Evolutionary conservation across 2,797 vertebrate genomes (phyloP).

Genomic region (Eleutherodactylus coqui): DNA sequence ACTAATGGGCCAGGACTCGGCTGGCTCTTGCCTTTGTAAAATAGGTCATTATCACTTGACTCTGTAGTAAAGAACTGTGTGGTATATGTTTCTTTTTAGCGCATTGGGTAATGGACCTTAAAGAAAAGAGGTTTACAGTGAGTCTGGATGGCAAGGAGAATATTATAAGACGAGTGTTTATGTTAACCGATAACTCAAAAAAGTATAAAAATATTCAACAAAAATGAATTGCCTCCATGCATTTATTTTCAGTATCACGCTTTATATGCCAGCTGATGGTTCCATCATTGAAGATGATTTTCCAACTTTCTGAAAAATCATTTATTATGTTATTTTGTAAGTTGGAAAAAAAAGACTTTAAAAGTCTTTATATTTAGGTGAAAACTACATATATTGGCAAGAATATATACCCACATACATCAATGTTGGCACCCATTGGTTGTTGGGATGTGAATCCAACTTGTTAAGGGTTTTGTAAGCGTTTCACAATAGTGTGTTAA

Average conservation of each 20-base stretch:
- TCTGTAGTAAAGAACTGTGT: neutral
- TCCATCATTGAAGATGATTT: neutral
- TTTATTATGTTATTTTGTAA: neutral
- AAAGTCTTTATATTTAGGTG: too few species aligned
- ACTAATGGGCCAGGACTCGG: slow-evolving; percentile 51
- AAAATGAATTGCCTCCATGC: neutral
- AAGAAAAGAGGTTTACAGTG: slow-evolving; percentile 21
- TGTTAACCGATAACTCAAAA: slow-evolving; percentile 3
- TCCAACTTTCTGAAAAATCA: neutral
- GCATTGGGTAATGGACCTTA: slow-evolving; percentile 49
- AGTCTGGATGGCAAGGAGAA: slow-evolving; percentile 8
- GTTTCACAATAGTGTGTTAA: too few species aligned
- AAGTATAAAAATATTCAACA: neutral
- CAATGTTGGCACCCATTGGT: too few species aligned
- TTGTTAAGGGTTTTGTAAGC: too few species aligned
- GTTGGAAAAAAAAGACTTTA: too few species aligned
- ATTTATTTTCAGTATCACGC: neutral
- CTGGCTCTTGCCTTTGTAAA: neutral
- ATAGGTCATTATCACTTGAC: slow-evolving; percentile 61
- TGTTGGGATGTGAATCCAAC: too few species aligned
- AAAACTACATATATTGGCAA: too few species aligned
- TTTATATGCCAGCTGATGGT: neutral
- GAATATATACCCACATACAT: too few species aligned
- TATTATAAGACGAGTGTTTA: slow-evolving; percentile 26
- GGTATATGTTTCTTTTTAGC: slow-evolving; percentile 34